Evolutionary conservation across 2,113 vertebrate species (phyloP), one percentile per base, ranked within the genome.

Genomic region (Notiomystis cincta): DNA sequence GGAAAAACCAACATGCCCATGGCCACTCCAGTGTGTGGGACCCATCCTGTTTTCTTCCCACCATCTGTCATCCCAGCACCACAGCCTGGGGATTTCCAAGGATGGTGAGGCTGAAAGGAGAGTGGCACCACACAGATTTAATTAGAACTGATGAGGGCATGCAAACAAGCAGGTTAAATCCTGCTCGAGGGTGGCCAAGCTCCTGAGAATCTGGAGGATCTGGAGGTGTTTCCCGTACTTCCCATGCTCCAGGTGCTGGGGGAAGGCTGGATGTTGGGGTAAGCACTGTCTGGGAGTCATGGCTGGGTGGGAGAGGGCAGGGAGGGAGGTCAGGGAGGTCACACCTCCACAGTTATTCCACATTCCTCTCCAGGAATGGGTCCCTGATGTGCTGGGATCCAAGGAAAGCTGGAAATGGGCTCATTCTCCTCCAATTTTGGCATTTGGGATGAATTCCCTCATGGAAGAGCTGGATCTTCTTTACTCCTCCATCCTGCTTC

Each of bases 261-360:
- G 44, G 5, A 24, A 18, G 61, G 87, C 4, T 38, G 62, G 54
- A 10, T 21, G 1, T 13, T 0, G 24, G 70, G 58, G 12, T 35
- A 3, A 61, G 22, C 18, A 11, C 4, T 1, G 5, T 1, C 31
- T 38, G 50, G 67, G 60, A 28, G 31, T 12, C 0, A 0, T 1
- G 40, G 33, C 16, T 37, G 24, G 28, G 9, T 60, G 45, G 76
- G 38, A 86, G 25, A 73, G 66, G 82, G 33, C 5, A 4, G 4
- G 45, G 78, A 33, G 33, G 9, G 17, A 45, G 60, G 18, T 5
- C 9, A 2, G 64, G 60, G 75, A 18, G 66, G 56, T 51, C 12
- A 1, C 48, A 18, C 2, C 40, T 25, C 60, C 69, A 33, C 10
- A 6, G 8, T 30, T 30, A 11, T 37, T 58, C 45, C 47, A 3